Evolutionary conservation across 2,797 vertebrate genomes (phyloP).

Genomic region (Furcifer pardalis): DNA sequence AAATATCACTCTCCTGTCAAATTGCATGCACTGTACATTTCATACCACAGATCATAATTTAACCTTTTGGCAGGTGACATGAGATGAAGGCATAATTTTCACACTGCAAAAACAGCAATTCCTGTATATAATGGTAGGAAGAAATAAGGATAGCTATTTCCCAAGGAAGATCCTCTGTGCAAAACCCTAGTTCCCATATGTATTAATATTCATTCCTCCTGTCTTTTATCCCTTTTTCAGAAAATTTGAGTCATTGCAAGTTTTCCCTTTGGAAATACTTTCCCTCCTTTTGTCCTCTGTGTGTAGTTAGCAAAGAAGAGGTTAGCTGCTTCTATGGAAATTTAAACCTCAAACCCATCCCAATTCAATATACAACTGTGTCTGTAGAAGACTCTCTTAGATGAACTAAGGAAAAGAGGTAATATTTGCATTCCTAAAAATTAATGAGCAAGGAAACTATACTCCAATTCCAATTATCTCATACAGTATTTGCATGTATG

Average conservation of each 20-base stretch:
- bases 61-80: slow-evolving; percentile 9
- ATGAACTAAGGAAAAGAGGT: not conserved
- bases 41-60: not conserved
- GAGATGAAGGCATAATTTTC: slow-evolving; percentile 12
- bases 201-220: not conserved
- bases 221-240: not conserved
- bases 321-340: not conserved
- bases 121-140: not conserved
- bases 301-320: not conserved
- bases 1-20: not conserved
- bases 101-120: not conserved
- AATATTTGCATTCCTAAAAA: not conserved
- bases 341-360: not conserved
- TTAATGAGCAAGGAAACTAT: not conserved
- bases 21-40: not conserved
- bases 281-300: not conserved
- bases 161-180: not conserved
- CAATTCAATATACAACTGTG: not conserved
- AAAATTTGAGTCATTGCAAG: not conserved
- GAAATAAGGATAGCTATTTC: rapidly evolving
- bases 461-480: not conserved
- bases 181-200: not conserved
- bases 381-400: not conserved
- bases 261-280: slow-evolving; percentile 8
- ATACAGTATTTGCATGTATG: not conserved